A percentile compares a stretch with the other conserved stretches of the same genome.
phyloP scores from a whole-genome alignment of 2,797 vertebrate genomes.

The Gobionotothen gibberifrons region DNA sequence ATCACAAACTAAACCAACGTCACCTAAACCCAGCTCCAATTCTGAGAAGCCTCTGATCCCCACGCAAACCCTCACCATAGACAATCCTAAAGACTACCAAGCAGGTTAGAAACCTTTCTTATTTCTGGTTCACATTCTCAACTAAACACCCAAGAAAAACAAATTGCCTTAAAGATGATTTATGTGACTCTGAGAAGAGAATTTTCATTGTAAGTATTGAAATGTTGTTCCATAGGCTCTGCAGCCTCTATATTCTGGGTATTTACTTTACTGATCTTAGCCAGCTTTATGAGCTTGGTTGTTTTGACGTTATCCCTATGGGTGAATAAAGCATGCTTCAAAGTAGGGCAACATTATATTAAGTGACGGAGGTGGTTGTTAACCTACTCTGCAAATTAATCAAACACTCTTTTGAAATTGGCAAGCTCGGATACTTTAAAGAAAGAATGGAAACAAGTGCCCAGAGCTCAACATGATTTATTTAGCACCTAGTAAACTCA shows the following conservation, averaged over 20 bases:
- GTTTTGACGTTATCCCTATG: constrained; percentile 23
- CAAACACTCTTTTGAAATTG: constrained; percentile 1
- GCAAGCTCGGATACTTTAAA: constrained; percentile 8
- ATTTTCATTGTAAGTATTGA: background rate
- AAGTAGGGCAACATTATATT: constrained; percentile 16
- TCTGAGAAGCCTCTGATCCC: constrained; percentile 57
- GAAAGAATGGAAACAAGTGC: constrained; percentile 1
- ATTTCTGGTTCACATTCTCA: background rate
- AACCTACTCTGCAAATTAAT: constrained; percentile 31
- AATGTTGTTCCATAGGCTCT: background rate
- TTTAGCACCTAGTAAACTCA: background rate
- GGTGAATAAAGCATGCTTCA: constrained; percentile 21
- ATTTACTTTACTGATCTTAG: background rate
- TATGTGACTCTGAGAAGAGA: background rate
- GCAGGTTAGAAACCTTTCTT: constrained; percentile 65
- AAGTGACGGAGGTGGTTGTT: constrained; percentile 23
- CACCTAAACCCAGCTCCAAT: constrained; percentile 40
- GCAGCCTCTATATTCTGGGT: background rate
- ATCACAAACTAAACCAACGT: constrained; percentile 25
- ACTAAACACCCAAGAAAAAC: background rate
- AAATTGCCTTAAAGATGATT: background rate
- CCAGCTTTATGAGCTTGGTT: constrained; percentile 33
- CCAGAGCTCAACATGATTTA: background rate
- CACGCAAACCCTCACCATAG: constrained; percentile 13
- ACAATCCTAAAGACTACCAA: constrained; percentile 65